Conservation (phyloP, 2,797 vertebrate genomes). For the Glyptemys insculpta region DNA sequence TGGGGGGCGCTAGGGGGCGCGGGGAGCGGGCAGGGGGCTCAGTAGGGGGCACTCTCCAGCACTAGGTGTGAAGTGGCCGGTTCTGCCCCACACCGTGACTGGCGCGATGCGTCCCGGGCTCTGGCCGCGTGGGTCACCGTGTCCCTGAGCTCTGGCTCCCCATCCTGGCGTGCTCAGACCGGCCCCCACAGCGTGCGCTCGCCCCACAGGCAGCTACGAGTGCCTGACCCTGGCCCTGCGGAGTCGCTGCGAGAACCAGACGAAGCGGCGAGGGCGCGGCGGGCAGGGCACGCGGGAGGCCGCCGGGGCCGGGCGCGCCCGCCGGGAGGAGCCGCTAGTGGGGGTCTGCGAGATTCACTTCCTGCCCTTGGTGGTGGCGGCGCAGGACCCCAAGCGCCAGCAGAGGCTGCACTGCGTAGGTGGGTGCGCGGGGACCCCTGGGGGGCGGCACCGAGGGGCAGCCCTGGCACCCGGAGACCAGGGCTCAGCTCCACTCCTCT, state of each 20-base stretch:
- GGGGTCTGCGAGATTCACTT: constrained; percentile 87
- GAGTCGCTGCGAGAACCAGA: constrained; percentile 81
- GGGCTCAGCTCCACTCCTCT: too few species aligned
- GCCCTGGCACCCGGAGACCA: too few species aligned
- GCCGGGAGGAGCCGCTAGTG: constrained; percentile 68
- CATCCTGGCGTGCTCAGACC: too few species aligned
- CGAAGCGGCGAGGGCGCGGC: constrained; percentile 80
- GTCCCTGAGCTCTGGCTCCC: too few species aligned
- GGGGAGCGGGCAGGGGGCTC: too few species aligned
- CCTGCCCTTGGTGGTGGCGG: constrained; percentile 83
- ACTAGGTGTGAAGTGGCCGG: too few species aligned
- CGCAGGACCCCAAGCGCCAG: constrained; percentile 66
- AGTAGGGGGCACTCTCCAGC: too few species aligned
- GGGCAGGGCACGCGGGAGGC: constrained; percentile 50
- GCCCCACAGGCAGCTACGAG: constrained; percentile 72
- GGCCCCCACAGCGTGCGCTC: neutral
- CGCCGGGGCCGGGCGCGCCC: constrained; percentile 2
- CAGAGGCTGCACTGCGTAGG: constrained; percentile 71
- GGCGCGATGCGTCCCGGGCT: too few species aligned
- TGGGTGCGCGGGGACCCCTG: constrained; percentile 58
- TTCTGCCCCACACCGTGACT: too few species aligned
- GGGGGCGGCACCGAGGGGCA: too few species aligned
- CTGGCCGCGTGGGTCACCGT: too few species aligned
- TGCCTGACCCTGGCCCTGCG: constrained; percentile 86
- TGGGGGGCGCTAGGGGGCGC: too few species aligned